These are phyloP conservation scores for Lamellibrachia satsuma DNA, from an alignment of 2,888 invertebrate genomes.

Conservation along the genomic window DNA sequence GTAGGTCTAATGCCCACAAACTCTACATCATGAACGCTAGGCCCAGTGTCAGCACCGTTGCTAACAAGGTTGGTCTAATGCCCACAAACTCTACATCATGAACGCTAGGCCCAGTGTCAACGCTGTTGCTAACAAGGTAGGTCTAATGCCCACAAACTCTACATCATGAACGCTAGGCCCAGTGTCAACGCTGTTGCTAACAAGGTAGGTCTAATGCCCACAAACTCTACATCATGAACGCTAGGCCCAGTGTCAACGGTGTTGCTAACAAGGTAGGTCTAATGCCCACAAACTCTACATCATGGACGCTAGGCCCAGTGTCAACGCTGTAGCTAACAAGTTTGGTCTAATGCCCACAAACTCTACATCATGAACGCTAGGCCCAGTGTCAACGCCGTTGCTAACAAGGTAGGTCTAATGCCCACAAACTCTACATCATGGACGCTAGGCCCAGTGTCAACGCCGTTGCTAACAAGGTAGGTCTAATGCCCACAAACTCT, in stretches of 20 bases:
- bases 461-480: no score
- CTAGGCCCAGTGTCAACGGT: slow-evolving; percentile 95
- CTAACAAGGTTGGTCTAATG: slow-evolving; percentile 88
- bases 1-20: slow-evolving; percentile 85
- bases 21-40: slow-evolving; percentile 98
- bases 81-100: slow-evolving; percentile 96
- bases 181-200: slow-evolving; percentile 97
- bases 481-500: no score
- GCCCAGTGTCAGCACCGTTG: slow-evolving; percentile 95
- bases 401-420: no score
- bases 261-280: slow-evolving; percentile 84
- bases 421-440: no score
- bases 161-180: slow-evolving; percentile 98
- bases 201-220: slow-evolving; percentile 86
- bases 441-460: no score
- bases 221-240: slow-evolving; percentile 97
- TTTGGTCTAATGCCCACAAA: no score
- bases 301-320: no score
- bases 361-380: no score
- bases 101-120: slow-evolving; percentile 97
- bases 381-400: no score
- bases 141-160: slow-evolving; percentile 91
- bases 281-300: no score
- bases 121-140: slow-evolving; percentile 91
- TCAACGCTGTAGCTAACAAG: no score